phyloP scores from a whole-genome alignment of 1,140 invertebrate species.

The Neodiprion virginianus region DNA sequence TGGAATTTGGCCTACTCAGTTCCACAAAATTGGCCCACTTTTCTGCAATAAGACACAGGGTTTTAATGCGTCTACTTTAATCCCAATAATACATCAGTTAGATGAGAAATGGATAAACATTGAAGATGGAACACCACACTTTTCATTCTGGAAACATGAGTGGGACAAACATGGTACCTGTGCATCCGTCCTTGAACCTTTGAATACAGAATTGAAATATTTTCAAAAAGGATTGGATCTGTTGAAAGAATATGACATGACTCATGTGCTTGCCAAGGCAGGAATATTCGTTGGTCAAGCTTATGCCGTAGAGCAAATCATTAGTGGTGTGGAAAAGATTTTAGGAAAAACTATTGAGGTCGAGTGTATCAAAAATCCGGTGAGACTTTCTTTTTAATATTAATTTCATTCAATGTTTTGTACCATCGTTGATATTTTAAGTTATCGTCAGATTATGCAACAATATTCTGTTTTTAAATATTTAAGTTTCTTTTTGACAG shows the following conservation, averaged over 20 bases:
- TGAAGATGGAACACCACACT: slow-evolving; percentile 65
- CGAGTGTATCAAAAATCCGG: slow-evolving; percentile 39
- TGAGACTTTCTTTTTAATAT: slow-evolving; percentile 28
- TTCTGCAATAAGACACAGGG: slow-evolving; percentile 73
- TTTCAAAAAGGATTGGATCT: slow-evolving; percentile 73
- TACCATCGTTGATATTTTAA: not conserved
- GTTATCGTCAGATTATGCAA: not conserved
- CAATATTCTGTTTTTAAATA: not conserved
- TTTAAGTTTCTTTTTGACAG: slow-evolving; percentile 20
- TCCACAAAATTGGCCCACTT: slow-evolving; percentile 68
- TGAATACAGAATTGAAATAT: slow-evolving; percentile 76
- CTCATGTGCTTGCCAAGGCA: slow-evolving; percentile 63
- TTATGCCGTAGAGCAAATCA: slow-evolving; percentile 66
- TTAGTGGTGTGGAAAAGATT: slow-evolving; percentile 63
- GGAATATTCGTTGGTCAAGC: slow-evolving; percentile 68
- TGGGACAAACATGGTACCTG: slow-evolving; percentile 89
- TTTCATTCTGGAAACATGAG: slow-evolving; percentile 81
- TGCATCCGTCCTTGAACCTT: slow-evolving; percentile 65
- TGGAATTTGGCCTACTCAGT: slow-evolving; percentile 82
- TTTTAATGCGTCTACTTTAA: slow-evolving; percentile 69
- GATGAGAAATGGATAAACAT: slow-evolving; percentile 78
- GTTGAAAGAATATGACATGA: slow-evolving; percentile 70
- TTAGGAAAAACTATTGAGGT: slow-evolving; percentile 32
- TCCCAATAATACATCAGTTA: slow-evolving; percentile 67
- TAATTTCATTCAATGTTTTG: not conserved